Conservation (phyloP, 1,140 invertebrate species). For the Drepana arcuata region DNA sequence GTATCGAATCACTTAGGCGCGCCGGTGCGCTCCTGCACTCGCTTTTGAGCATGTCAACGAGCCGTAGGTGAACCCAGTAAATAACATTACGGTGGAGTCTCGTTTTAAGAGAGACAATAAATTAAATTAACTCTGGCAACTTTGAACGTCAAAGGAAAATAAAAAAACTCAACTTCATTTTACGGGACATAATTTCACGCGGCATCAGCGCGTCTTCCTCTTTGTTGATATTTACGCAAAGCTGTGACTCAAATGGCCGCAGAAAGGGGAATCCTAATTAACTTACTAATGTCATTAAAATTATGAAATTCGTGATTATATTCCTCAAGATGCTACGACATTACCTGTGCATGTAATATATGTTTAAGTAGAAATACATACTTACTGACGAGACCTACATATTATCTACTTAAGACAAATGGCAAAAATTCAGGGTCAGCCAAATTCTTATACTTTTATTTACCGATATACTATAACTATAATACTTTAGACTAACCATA, state of each 20-base stretch:
- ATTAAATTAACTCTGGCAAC: conserved; percentile 61
- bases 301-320: conserved; percentile 34
- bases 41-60: conserved; percentile 56
- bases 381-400: no score
- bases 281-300: conserved; percentile 55
- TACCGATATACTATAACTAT: no score
- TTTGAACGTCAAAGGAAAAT: conserved; percentile 57
- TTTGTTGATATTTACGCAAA: conserved; percentile 49
- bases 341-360: no score
- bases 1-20: conserved; percentile 67
- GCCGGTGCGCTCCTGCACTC: conserved; percentile 52
- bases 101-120: conserved; percentile 67
- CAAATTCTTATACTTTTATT: no score
- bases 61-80: conserved; percentile 57
- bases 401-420: no score
- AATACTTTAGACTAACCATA: no score
- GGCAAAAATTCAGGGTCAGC: no score
- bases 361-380: no score
- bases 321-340: no score
- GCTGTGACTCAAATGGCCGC: conserved; percentile 26
- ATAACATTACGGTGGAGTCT: conserved; percentile 59
- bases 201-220: conserved; percentile 33
- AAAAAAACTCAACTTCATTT: conserved; percentile 55
- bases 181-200: conserved; percentile 55
- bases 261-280: conserved; percentile 50